Base-by-base conservation (phyloP, 2,888 invertebrate species). In the Lymantria dispar region DNA sequence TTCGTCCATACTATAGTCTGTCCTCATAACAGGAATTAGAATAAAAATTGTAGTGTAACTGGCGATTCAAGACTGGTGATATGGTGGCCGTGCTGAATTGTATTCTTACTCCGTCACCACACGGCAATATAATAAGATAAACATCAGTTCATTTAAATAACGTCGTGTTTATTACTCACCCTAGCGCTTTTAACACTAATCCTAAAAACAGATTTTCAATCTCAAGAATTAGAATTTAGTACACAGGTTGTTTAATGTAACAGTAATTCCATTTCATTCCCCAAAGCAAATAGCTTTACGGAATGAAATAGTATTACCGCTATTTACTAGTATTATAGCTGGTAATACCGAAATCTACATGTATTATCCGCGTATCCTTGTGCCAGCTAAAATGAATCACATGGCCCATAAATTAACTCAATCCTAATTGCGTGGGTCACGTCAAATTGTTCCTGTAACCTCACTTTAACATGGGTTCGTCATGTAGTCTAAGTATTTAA, bases 391-490 rank as follows among this genome's bases (percentile, higher is more conserved):
- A 38, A 38, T 66, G 58, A 67, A 48, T 67, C 64, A 64, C 11
- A 22, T 44, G 42, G 52, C 12, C 53, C 43, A 53, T 58, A 54
- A 64, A 58, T 58, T 58, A 47, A 39, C 47, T 51, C 47, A 48
- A 52, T 59, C 56, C 51, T 69, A 72, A 74, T 74, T 75, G 65
- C 46, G 45, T 50, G 59, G 74, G 74, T 73, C 73, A 74, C 39
- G 51, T 55, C 54, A 54, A 63, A 67, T 69, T 65, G 63, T 52
- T 54, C 56, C 54, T 44, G 55, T 65, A 58, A 67, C 72, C 67
- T 60, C 45, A 54, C 36, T 15, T 41, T 3, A 29, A 47, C n/a
- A 40, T 50, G 44, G 48, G 42, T 30, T 42, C n/a, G 15, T 40
- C 10, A 14, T 40, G 10, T 42, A n/a, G 3, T 5, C 5, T 30